phyloP scores from a whole-genome alignment of 1,140 invertebrate species.

The Lutraria rhynchaena region DNA sequence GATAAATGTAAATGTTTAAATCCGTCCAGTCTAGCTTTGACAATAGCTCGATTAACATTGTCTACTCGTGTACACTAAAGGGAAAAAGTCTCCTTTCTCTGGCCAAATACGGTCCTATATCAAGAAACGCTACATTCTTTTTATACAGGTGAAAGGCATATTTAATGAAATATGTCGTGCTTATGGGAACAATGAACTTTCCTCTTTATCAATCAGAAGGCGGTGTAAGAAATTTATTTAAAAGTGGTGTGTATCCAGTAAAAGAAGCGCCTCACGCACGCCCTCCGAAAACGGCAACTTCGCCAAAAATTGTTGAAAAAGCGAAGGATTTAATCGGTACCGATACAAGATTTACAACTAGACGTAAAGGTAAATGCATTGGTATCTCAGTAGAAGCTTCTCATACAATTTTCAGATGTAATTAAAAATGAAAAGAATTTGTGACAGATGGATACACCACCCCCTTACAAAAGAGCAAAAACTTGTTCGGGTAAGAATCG shows the following conservation, averaged over 20 bases:
- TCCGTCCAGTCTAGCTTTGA: too few species aligned
- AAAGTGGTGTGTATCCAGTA: slow-evolving; percentile 22
- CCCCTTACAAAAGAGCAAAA: not conserved
- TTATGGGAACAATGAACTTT: slow-evolving; percentile 31
- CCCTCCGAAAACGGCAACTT: slow-evolving; percentile 35
- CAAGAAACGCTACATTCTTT: too few species aligned
- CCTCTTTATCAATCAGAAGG: slow-evolving; percentile 3
- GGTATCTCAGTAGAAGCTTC: slow-evolving; percentile 2
- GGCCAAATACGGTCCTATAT: too few species aligned
- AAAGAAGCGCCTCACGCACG: slow-evolving; percentile 16
- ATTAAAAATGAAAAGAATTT: slow-evolving; percentile 9
- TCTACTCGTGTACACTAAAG: too few species aligned
- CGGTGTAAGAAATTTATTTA: slow-evolving; percentile 18
- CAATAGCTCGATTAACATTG: too few species aligned
- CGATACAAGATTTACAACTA: slow-evolving; percentile 34
- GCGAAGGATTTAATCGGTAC: slow-evolving; percentile 15
- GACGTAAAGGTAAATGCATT: slow-evolving; percentile 22
- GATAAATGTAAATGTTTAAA: too few species aligned
- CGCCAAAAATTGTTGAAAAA: slow-evolving; percentile 28
- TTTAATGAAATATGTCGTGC: slow-evolving; percentile 32
- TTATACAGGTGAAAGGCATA: too few species aligned
- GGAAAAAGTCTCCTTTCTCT: too few species aligned
- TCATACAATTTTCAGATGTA: too few species aligned
- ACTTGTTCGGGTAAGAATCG: too few species aligned
- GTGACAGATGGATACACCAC: not conserved